A percentile compares a stretch with the other conserved stretches of the same genome.
Evolutionary conservation across 2,113 vertebrate genomes (phyloP).

Genomic region (Lamprologus tigripictilis): DNA sequence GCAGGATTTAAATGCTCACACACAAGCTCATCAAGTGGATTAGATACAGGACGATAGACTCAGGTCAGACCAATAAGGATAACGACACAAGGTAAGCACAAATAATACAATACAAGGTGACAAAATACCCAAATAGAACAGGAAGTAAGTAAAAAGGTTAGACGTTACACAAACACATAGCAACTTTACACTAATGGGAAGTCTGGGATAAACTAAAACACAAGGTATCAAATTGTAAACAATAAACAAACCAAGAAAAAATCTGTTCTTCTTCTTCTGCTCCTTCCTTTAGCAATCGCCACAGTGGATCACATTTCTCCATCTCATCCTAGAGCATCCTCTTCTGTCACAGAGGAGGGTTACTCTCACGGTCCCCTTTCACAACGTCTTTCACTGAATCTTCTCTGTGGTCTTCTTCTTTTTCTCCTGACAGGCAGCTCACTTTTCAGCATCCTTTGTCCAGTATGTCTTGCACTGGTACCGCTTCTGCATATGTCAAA

Average conservation of each 20-base stretch:
- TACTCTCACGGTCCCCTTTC: neutral
- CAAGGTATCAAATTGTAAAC: neutral
- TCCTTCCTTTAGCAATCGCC: neutral
- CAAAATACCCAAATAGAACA: neutral
- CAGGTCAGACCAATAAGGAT: neutral
- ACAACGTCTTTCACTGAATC: neutral
- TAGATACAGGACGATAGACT: neutral
- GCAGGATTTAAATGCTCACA: too few relatives aligned
- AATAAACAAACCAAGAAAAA: neutral
- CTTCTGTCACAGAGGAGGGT: neutral
- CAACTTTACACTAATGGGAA: neutral
- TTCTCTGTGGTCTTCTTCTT: neutral
- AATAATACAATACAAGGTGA: neutral
- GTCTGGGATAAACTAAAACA: neutral
- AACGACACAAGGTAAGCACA: neutral
- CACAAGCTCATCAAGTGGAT: neutral
- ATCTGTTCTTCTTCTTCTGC: neutral
- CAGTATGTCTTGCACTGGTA: neutral
- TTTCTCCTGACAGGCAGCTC: neutral
- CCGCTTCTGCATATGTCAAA: neutral
- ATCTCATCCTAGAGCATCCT: neutral
- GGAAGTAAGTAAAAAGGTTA: neutral
- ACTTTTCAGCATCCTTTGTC: neutral
- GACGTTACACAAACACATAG: neutral
- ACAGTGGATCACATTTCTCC: neutral